phyloP scores from a whole-genome alignment of 2,113 vertebrate species.

The Aplodontia rufa region DNA sequence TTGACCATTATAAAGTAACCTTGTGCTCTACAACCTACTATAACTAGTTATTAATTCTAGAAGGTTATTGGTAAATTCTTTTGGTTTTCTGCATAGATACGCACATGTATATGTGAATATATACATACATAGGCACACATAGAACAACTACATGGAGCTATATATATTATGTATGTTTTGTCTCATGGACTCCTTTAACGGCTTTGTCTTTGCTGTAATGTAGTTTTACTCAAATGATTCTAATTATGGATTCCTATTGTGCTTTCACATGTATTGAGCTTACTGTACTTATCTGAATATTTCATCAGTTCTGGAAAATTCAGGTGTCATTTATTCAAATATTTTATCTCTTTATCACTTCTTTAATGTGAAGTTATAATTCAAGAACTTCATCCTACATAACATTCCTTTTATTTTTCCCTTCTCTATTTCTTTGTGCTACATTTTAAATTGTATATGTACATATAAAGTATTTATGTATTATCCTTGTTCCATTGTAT shows the following conservation, averaged over 20 bases:
- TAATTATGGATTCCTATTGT: slow-evolving; percentile 16
- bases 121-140: too few species aligned
- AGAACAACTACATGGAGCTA: too few species aligned
- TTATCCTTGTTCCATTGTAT: not conserved
- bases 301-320: not conserved
- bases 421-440: not conserved
- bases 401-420: not conserved
- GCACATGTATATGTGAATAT: not conserved
- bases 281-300: not conserved
- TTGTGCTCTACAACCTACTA: not conserved
- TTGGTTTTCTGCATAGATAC: not conserved
- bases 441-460: not conserved
- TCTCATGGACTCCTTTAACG: slow-evolving; percentile 3
- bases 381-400: not conserved
- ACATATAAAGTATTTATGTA: too few species aligned
- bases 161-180: not conserved
- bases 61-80: not conserved
- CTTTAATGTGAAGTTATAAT: not conserved
- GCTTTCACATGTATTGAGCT: not conserved
- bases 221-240: not conserved
- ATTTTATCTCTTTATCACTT: not conserved
- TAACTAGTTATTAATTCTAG: not conserved
- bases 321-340: slow-evolving; percentile 9
- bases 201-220: not conserved
- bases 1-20: not conserved